Conservation (phyloP, 2,797 vertebrate species). For the Taeniopygia guttata region DNA sequence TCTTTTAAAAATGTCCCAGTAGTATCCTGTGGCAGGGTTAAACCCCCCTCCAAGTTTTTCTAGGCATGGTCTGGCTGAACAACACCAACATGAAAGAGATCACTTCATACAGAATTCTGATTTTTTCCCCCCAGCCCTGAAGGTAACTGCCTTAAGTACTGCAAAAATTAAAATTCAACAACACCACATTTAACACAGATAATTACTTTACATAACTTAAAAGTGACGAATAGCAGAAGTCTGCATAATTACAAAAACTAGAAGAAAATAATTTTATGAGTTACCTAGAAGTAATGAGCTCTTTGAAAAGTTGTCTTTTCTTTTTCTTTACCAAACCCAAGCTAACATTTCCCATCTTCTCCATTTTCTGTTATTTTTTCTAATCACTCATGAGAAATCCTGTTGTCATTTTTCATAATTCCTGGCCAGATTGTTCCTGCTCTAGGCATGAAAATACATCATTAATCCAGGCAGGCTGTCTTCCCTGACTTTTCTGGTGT, state of each 20-base stretch:
- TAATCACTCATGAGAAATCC: not conserved
- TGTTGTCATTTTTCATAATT: not conserved
- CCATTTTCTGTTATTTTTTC: not conserved
- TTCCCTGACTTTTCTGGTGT: not conserved
- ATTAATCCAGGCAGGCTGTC: not conserved
- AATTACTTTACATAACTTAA: not conserved
- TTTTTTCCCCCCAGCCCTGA: not conserved
- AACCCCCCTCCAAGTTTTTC: not conserved
- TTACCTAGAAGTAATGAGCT: not conserved
- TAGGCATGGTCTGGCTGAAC: not conserved
- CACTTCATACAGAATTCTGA: not conserved
- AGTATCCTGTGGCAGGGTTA: not conserved
- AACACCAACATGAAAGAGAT: not conserved
- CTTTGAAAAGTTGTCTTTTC: not conserved
- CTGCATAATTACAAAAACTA: not conserved
- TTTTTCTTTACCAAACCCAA: not conserved
- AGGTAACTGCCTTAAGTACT: constrained; percentile 5
- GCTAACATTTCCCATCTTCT: not conserved
- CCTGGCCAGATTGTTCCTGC: not conserved
- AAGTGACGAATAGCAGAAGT: not conserved
- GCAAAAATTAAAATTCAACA: not conserved
- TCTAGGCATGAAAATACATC: not conserved
- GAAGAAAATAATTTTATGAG: not conserved
- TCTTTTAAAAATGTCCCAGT: not conserved
- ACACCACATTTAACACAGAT: not conserved